Percentiles rank a stretch among this genome's conserved stretches.
Evolutionary conservation across 2,888 invertebrate species (phyloP).

Genomic region (Drosophila pseudotakahashii): DNA sequence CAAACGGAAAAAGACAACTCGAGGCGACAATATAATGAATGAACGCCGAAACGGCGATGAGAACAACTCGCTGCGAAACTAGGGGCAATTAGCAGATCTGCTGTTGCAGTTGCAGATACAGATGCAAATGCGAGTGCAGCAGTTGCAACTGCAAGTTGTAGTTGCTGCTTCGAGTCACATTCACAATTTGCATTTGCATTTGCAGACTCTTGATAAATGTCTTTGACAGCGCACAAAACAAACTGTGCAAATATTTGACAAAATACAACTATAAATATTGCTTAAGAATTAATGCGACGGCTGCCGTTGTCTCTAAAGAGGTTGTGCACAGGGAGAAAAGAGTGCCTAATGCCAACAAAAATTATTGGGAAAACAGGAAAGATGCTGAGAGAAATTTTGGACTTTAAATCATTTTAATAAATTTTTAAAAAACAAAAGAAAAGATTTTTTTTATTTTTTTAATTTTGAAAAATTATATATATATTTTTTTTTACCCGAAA

Average conservation of each 20-base stretch:
- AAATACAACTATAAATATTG: conserved; percentile 81
- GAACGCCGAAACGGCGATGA: conserved; percentile 49
- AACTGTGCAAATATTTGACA: conserved; percentile 81
- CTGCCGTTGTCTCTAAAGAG: conserved; percentile 21
- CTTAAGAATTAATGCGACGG: conserved; percentile 77
- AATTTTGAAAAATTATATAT: too few species aligned
- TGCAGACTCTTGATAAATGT: conserved; percentile 71
- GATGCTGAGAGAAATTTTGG: too few species aligned
- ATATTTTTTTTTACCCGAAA: too few species aligned
- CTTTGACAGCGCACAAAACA: conserved; percentile 72
- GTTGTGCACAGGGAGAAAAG: background rate
- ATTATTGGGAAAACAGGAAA: too few species aligned
- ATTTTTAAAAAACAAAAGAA: too few species aligned
- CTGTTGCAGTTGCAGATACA: conserved; percentile 28
- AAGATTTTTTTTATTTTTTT: too few species aligned
- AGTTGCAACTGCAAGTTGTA: conserved; percentile 12
- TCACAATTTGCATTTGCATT: conserved; percentile 6
- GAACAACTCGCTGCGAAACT: conserved; percentile 53
- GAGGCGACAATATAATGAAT: conserved; percentile 76
- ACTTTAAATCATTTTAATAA: too few species aligned
- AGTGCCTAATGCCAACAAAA: too few species aligned
- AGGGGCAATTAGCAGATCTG: conserved; percentile 51
- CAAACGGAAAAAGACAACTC: conserved; percentile 37
- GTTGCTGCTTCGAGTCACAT: background rate
- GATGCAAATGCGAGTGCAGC: conserved; percentile 34